A percentile compares a stretch with the other conserved stretches of the same genome.
phyloP scores from a whole-genome alignment of 2,797 vertebrate species.

The Naso thynnoides region DNA sequence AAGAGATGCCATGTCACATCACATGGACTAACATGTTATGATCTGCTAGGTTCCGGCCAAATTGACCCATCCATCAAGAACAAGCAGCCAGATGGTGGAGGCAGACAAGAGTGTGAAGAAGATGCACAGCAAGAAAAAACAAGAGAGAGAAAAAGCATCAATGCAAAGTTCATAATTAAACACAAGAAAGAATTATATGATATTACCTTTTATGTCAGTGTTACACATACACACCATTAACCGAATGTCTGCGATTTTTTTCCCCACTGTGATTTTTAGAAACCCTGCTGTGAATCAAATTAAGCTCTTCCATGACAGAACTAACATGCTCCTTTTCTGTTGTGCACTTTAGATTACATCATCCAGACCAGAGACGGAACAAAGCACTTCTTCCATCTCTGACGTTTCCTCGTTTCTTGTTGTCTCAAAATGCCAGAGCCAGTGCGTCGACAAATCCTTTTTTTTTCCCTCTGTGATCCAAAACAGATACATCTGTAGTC shows the following conservation, averaged over 20 bases:
- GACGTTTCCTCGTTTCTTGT: slow-evolving; percentile 67
- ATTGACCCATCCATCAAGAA: slow-evolving; percentile 55
- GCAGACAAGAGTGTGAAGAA: neutral
- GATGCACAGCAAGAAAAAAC: neutral
- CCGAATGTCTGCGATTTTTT: slow-evolving; percentile 22
- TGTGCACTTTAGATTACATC: slow-evolving; percentile 68
- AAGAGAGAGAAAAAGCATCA: neutral
- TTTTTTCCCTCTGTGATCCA: slow-evolving; percentile 61
- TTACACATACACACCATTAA: slow-evolving; percentile 11
- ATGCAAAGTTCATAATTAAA: slow-evolving; percentile 14
- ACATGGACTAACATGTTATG: slow-evolving; percentile 39
- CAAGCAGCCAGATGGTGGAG: slow-evolving; percentile 36
- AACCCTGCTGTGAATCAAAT: slow-evolving; percentile 62
- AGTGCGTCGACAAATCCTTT: slow-evolving; percentile 58
- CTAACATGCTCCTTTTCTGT: slow-evolving; percentile 61
- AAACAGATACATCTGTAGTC: slow-evolving; percentile 67
- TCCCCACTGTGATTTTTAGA: slow-evolving; percentile 6
- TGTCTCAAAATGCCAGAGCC: slow-evolving; percentile 72
- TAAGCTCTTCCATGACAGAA: slow-evolving; percentile 50
- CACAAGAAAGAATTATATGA: slow-evolving; percentile 7
- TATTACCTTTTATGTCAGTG: neutral
- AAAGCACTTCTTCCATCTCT: slow-evolving; percentile 58
- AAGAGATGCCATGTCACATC: slow-evolving; percentile 43
- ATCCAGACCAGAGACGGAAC: slow-evolving; percentile 65
- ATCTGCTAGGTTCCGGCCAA: slow-evolving; percentile 45